Evolutionary conservation across 2,888 invertebrate species (phyloP).

Genomic region (Volucella inflata): DNA sequence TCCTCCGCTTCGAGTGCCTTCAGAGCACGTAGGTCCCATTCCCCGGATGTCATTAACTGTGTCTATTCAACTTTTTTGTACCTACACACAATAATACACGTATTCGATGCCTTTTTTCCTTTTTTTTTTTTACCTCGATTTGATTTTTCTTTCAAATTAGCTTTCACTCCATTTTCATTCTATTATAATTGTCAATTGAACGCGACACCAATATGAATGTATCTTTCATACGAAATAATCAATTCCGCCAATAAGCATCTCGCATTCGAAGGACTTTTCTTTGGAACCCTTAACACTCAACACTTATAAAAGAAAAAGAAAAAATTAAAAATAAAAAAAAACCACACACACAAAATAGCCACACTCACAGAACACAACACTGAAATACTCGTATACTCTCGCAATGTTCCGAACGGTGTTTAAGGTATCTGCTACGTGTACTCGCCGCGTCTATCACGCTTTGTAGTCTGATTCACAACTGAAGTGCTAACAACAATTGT

Average conservation of each 20-base stretch:
- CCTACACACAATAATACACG: conserved; percentile 35
- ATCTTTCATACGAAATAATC: conserved; percentile 13
- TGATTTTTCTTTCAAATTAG: too few species aligned
- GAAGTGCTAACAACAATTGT: conserved; percentile 73
- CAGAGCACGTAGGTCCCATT: conserved; percentile 83
- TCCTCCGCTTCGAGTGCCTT: conserved; percentile 84
- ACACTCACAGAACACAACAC: background rate
- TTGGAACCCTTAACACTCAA: background rate
- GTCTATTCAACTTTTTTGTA: conserved; percentile 46
- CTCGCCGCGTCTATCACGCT: conserved; percentile 58
- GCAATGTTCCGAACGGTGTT: background rate
- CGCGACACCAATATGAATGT: conserved; percentile 27
- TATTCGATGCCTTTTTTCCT: background rate
- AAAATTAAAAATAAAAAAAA: too few species aligned
- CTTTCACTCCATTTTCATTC: conserved; percentile 33
- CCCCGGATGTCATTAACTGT: conserved; percentile 82
- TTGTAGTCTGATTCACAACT: conserved; percentile 68
- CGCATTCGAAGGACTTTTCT: background rate
- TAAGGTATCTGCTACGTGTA: background rate
- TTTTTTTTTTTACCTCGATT: background rate
- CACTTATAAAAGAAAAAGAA: too few species aligned
- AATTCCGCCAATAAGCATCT: conserved; percentile 43
- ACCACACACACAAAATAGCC: too few species aligned
- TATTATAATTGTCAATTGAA: conserved; percentile 8
- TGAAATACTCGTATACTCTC: background rate